Base-by-base conservation (phyloP, 2,113 vertebrate genomes). In the Trichechus manatus region DNA sequence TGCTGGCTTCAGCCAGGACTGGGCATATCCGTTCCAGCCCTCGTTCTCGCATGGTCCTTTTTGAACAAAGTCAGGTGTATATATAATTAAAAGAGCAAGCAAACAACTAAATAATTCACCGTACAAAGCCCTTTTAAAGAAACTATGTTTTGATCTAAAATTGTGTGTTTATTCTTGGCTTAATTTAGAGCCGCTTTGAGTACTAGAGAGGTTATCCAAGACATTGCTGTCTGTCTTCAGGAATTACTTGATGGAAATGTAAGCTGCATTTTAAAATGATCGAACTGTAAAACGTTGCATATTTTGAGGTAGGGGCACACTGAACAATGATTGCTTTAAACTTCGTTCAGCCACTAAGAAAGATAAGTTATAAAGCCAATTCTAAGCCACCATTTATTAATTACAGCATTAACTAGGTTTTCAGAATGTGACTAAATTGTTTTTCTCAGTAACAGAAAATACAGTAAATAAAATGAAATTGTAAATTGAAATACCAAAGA, bases 271-370 rank as follows among this genome's bases (percentile, higher is more conserved):
- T 80, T 33, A 14, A 79, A 89, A 31, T 66, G 19, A 42, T 92
- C 81, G 81, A 72, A 78, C 74, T 70, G 5, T 44, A 44, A 59
- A 78, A 89, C 8, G 31, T 63, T 5, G 68, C 8, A 64, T 61
- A 56, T 80, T 75, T 77, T 50, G 33, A 13, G 25, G 9, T 88
- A 77, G 4, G 27, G 74, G 56, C 63, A 39, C 36, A 68, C 33
- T 85, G 59, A 91, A 91, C 50, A 82, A 50, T n/a, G 22, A 79
- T 44, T 89, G 17, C 95, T 87, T 95, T 82, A 64, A 36, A 36
- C 33, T 82, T 85, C 29, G 23, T 93, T 80, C 42, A 47, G 0
- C 83, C 8, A 29, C 14, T 82, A n/a, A 75, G 19, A 64, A 39
- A 64, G 14, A 19, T 29, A 64, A 27, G 63, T 85, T 22, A 39